Percentiles rank a stretch among this genome's conserved stretches.
Evolutionary conservation across 1,140 invertebrate genomes (phyloP).

Genomic region (Marisa cornuarietis): DNA sequence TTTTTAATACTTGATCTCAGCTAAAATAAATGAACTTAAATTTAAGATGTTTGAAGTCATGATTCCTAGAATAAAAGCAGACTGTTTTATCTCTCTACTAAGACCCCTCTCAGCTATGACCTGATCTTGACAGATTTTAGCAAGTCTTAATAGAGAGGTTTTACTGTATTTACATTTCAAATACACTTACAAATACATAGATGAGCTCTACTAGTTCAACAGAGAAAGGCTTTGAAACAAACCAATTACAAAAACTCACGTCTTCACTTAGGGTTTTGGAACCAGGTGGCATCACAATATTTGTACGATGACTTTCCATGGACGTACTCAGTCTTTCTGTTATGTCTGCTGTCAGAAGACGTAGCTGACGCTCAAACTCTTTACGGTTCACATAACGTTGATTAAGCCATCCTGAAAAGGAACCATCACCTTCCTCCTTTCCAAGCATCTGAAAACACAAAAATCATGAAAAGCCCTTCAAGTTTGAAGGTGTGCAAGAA

Average conservation of each 20-base stretch:
- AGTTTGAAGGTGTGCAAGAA: neutral
- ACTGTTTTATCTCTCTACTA: no score
- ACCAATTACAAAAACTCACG: neutral
- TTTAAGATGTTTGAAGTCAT: no score
- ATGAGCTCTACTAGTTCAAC: neutral
- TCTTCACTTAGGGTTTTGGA: neutral
- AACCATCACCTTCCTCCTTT: neutral
- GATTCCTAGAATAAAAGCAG: no score
- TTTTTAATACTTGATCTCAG: no score
- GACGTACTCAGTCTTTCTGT: neutral
- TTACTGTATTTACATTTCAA: no score
- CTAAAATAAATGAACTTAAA: no score
- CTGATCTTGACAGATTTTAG: no score
- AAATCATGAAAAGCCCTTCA: neutral
- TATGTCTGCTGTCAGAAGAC: slow-evolving; percentile 11
- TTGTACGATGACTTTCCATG: neutral
- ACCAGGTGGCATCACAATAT: neutral
- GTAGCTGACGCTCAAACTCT: slow-evolving; percentile 7
- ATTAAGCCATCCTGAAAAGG: slow-evolving; percentile 14
- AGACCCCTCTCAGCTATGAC: no score
- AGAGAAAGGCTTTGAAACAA: neutral
- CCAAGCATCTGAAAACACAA: slow-evolving; percentile 1
- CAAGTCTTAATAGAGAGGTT: no score
- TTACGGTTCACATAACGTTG: neutral
- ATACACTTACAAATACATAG: no score